A percentile compares a stretch with the other conserved stretches of the same genome.
phyloP scores from a whole-genome alignment of 2,797 vertebrate genomes.

The Eidolon dupreanum region DNA sequence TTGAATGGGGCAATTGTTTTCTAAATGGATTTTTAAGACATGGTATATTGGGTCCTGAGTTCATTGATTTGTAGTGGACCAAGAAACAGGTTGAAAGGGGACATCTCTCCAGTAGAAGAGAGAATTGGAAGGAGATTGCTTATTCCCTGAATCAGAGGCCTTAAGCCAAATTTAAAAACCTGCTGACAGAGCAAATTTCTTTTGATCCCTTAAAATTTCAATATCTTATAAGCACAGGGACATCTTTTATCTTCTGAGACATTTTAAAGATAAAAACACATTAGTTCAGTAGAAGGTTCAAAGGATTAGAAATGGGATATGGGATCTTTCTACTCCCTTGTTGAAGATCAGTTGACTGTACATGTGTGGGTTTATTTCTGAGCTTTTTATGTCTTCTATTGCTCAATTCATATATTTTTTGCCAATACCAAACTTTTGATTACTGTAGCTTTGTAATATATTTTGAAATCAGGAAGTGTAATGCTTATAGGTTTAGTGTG shows the following conservation, averaged over 20 bases:
- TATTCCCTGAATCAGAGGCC: conserved; percentile 27
- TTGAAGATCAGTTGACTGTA: not conserved
- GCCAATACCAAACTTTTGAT: not conserved
- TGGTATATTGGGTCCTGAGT: conserved; percentile 55
- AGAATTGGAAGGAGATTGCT: not conserved
- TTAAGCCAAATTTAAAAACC: conserved; percentile 58
- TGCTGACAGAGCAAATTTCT: conserved; percentile 46
- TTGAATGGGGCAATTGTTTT: conserved; percentile 76
- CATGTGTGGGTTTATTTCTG: not conserved
- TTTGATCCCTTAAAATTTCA: conserved; percentile 63
- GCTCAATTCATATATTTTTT: not conserved
- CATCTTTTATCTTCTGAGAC: conserved; percentile 38
- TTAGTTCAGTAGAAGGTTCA: conserved; percentile 38
- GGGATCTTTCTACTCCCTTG: not conserved
- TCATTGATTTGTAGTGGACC: conserved; percentile 40
- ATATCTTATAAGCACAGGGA: conserved; percentile 40
- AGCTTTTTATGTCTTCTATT: not conserved
- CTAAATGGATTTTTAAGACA: conserved; percentile 76
- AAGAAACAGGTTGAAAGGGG: conserved; percentile 48
- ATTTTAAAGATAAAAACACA: conserved; percentile 64
- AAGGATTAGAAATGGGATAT: conserved; percentile 46
- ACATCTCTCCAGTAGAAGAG: not conserved
- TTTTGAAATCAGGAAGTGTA: not conserved
- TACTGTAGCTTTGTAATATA: not conserved
- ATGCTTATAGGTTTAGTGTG: not conserved